A percentile compares a stretch with the other conserved stretches of the same genome.
These are phyloP conservation scores for Laupala kohalensis DNA, from an alignment of 1,140 invertebrate species.

Conservation along the genomic window DNA sequence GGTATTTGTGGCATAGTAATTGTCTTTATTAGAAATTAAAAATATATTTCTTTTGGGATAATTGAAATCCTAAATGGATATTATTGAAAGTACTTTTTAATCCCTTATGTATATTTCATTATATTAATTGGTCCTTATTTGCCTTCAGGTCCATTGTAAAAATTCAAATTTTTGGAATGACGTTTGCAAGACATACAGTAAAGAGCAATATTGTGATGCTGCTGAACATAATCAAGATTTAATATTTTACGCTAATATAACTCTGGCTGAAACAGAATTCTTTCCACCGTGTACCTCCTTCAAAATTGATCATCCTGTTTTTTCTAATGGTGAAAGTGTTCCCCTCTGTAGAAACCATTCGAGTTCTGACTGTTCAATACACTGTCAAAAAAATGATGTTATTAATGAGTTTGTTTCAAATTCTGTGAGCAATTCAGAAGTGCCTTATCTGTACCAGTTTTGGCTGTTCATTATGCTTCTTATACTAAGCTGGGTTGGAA, in stretches of 20 bases:
- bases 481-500: conserved; percentile 62
- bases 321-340: background rate
- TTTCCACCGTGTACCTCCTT: background rate
- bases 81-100: too few relatives aligned
- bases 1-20: too few relatives aligned
- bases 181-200: too few relatives aligned
- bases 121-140: too few relatives aligned
- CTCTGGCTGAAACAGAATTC: background rate
- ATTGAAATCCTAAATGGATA: too few relatives aligned
- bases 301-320: background rate
- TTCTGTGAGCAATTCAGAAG: conserved; percentile 24
- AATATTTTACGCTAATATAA: background rate
- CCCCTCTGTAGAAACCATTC: conserved; percentile 18
- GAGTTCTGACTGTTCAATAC: conserved; percentile 32
- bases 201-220: too few relatives aligned
- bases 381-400: conserved; percentile 33
- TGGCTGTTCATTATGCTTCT: conserved; percentile 55
- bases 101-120: too few relatives aligned
- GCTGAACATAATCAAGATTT: too few relatives aligned
- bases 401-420: conserved; percentile 21
- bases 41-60: too few relatives aligned
- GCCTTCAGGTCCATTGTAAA: too few relatives aligned
- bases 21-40: too few relatives aligned
- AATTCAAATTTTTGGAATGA: too few relatives aligned
- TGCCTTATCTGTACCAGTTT: conserved; percentile 42